Evolutionary conservation across 2,888 invertebrate species (phyloP).

Genomic region (Panzeria rudis): DNA sequence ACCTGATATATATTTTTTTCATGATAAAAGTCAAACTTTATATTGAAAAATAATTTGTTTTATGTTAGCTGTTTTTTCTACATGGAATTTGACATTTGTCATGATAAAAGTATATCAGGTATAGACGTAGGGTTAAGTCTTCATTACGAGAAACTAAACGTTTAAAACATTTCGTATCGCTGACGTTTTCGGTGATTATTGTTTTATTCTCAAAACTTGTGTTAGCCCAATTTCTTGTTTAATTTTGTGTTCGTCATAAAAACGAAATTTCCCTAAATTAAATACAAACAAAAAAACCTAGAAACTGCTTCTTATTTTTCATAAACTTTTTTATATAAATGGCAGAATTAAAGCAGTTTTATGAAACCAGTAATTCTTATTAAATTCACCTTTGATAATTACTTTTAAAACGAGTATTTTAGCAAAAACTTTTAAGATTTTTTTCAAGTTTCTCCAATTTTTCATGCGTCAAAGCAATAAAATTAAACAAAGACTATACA

Average conservation of each 20-base stretch:
- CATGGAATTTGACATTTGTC: too few species aligned
- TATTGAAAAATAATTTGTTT: too few species aligned
- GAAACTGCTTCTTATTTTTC: not conserved
- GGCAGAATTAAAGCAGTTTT: not conserved
- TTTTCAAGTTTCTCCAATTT: not conserved
- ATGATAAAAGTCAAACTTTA: too few species aligned
- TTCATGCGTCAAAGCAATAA: not conserved
- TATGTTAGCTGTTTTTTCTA: too few species aligned
- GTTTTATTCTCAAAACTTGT: not conserved
- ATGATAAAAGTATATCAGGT: too few species aligned
- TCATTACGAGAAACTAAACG: too few species aligned
- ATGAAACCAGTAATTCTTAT: not conserved
- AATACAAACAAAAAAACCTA: not conserved
- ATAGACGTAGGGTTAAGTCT: too few species aligned
- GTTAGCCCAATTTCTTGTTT: not conserved
- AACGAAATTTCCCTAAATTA: not conserved
- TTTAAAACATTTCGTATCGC: too few species aligned
- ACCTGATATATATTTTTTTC: too few species aligned
- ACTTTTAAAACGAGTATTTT: not conserved
- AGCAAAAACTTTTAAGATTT: not conserved
- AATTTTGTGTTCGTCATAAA: not conserved
- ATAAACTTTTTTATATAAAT: not conserved
- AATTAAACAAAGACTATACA: not conserved
- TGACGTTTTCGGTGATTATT: not conserved
- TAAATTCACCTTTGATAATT: constrained; percentile 1